Conservation (phyloP, 2,113 vertebrate genomes). For the Panthera leo region DNA sequence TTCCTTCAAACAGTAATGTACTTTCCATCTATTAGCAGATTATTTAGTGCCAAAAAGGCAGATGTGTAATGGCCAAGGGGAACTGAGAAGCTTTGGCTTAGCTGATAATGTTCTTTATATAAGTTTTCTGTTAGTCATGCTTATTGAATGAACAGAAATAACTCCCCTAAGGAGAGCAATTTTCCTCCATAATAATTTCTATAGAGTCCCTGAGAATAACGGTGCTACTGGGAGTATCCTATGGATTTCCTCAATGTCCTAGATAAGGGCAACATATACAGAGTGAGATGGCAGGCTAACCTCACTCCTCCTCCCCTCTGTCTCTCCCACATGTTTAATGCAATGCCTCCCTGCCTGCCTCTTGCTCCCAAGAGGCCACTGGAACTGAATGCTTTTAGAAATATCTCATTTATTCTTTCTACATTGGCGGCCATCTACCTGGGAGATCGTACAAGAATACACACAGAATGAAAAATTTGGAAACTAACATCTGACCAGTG, state of each 20-base stretch:
- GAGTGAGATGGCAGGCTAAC: neutral
- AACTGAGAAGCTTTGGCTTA: neutral
- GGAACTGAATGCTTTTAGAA: neutral
- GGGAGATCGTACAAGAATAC: neutral
- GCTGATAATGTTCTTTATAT: neutral
- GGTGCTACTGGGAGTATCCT: neutral
- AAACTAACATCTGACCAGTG: neutral
- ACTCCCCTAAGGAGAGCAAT: neutral
- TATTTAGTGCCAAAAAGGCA: neutral
- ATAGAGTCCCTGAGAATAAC: neutral
- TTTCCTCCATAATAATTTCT: neutral
- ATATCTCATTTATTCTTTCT: neutral
- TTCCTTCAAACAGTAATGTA: neutral
- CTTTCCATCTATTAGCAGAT: neutral
- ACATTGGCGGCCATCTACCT: neutral
- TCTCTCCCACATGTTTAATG: neutral
- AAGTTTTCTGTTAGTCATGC: constrained; percentile 28
- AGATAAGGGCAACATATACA: neutral
- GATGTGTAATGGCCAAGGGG: neutral
- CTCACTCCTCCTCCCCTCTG: neutral
- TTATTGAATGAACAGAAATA: constrained; percentile 40
- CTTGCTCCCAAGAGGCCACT: neutral
- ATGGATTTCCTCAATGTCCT: neutral
- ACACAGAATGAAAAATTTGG: neutral
- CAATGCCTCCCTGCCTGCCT: neutral